Evolutionary conservation across 2,113 vertebrate genomes (phyloP), one percentile per base, ranked within the genome.

Genomic region (Cettia cetti): DNA sequence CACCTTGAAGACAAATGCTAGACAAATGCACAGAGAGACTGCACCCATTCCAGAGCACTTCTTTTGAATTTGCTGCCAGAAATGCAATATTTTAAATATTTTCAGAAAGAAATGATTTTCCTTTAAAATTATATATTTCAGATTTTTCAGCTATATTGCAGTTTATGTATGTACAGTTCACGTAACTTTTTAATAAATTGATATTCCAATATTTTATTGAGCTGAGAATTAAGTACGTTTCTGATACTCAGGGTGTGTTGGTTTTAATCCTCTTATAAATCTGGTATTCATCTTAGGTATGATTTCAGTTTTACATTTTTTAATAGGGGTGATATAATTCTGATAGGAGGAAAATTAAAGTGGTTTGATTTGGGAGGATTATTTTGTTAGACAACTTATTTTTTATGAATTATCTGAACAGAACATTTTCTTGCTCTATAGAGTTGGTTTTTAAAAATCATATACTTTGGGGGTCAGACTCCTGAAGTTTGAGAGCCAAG

Each of bases 41-140:
- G 81, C 77, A 93, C 79, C 82, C 70, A 23, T 95, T 95, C 90
- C 94, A 96, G 95, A 96, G 95, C 97, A 96, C 96, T 96, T 97
- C 78, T 74, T 93, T 94, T 83, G 92, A 97, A 94, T 96, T 92
- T 96, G 86, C 82, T 95, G 97, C 96, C 96, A 97, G 96, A 97
- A 96, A 97, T 95, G 97, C 95, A 97, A 96, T 98, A 97, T 98
- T 98, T 97, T 97, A 98, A 98, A 94, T 97, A 97, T 91, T 98
- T 98, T 97, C 94, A 94, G 78, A 97, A 96, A 97, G 88, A 95
- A 98, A 93, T 96, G 92, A 97, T 97, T 95, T 94, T 95, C 77
- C 56, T 98, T 97, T 97, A 93, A 96, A 94, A 93, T 95, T 96
- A 97, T 97, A 95, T 98, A 98, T 97, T 97, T 95, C 97, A 97